A percentile compares a stretch with the other conserved stretches of the same genome.
Conservation (phyloP, 2,888 invertebrate species). For the Tetramorium bicarinatum region DNA sequence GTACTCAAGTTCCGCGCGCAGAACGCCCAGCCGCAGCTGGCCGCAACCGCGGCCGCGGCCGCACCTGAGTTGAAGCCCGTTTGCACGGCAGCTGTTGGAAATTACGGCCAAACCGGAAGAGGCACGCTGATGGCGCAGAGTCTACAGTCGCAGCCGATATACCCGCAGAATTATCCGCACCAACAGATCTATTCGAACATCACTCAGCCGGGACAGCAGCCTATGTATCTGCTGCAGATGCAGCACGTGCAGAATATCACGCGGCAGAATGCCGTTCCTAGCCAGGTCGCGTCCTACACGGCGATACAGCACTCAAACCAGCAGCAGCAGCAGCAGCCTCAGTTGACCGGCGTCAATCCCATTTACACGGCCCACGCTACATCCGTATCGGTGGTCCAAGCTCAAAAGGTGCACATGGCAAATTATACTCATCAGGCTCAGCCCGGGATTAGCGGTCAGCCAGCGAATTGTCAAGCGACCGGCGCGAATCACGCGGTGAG, state of each 20-base stretch:
- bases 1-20: constrained; percentile 84
- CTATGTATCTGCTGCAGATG: constrained; percentile 74
- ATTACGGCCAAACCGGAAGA: constrained; percentile 76
- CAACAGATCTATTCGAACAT: constrained; percentile 84
- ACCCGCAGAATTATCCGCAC: constrained; percentile 81
- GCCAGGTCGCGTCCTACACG: constrained; percentile 71
- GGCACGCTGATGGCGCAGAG: constrained; percentile 72
- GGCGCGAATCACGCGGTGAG: constrained; percentile 67
- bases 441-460: constrained; percentile 59
- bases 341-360: constrained; percentile 67
- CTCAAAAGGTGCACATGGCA: constrained; percentile 77
- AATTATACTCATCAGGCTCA: constrained; percentile 75
- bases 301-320: constrained; percentile 71
- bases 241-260: constrained; percentile 75
- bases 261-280: constrained; percentile 72
- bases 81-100: constrained; percentile 65
- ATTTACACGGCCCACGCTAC: constrained; percentile 83
- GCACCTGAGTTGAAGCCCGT: constrained; percentile 71
- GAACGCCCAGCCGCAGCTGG: constrained; percentile 70
- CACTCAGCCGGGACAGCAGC: constrained; percentile 72
- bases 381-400: constrained; percentile 80
- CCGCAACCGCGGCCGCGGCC: constrained; percentile 22
- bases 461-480: constrained; percentile 51
- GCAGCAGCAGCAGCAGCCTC: constrained; percentile 74
- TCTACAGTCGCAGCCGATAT: constrained; percentile 76